A percentile compares a stretch with the other conserved stretches of the same genome.
These are phyloP conservation scores for Epiperipatus broadwayi DNA, from an alignment of 2,888 invertebrate genomes.

Conservation along the genomic window DNA sequence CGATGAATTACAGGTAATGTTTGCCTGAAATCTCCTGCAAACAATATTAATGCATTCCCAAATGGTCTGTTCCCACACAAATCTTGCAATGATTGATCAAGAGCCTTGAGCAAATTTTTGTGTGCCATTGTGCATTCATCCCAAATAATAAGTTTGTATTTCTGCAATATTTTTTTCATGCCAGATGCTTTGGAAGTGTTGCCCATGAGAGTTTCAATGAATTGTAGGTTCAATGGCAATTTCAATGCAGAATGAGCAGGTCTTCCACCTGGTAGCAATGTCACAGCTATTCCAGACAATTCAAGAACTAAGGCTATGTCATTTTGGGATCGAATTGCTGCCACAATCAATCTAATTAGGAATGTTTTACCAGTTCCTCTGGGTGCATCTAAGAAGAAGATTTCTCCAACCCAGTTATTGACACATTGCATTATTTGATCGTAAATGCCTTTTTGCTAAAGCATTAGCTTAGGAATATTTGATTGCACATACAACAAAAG, in stretches of 20 bases:
- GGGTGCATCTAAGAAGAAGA: conserved; percentile 24
- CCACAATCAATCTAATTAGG: conserved; percentile 25
- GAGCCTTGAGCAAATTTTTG: conserved; percentile 9
- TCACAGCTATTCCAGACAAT: conserved; percentile 31
- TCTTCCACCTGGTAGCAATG: conserved; percentile 27
- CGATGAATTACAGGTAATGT: conserved; percentile 17
- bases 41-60: too few relatives aligned
- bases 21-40: conserved; percentile 20
- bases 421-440: conserved; percentile 11
- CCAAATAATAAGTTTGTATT: conserved; percentile 10
- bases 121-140: conserved; percentile 11
- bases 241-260: conserved; percentile 28
- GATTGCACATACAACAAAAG: conserved; percentile 7
- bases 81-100: conserved; percentile 5
- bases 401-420: conserved; percentile 13
- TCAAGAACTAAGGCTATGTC: conserved; percentile 26
- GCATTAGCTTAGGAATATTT: conserved; percentile 1
- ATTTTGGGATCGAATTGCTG: conserved; percentile 22
- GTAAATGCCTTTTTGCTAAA: conserved; percentile 14
- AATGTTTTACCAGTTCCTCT: conserved; percentile 31
- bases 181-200: conserved; percentile 21
- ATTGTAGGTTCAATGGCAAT: conserved; percentile 23
- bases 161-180: background rate
- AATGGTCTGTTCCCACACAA: background rate
- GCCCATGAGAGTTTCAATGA: conserved; percentile 21